Conservation (phyloP, 1,140 invertebrate species). For the Nasonia giraulti region DNA sequence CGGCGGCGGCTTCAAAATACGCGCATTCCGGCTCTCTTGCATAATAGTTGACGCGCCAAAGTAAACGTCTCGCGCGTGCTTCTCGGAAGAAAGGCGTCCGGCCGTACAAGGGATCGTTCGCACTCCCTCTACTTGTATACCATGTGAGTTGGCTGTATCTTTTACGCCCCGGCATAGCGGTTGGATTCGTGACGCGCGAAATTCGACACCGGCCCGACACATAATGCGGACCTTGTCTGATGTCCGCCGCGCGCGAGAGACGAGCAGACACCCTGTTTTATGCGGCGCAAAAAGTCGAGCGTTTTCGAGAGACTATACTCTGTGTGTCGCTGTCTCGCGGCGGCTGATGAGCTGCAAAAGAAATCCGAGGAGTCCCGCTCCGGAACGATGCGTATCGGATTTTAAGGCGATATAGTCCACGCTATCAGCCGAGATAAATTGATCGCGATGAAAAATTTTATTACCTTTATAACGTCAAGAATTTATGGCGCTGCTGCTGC, state of each 20-base stretch:
- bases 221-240: conserved; percentile 15
- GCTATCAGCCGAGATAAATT: neutral
- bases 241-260: neutral
- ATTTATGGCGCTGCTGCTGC: neutral
- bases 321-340: neutral
- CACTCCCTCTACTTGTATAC: neutral
- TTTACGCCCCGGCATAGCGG: neutral
- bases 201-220: conserved; percentile 18
- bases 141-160: conserved; percentile 4
- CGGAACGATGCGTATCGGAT: neutral
- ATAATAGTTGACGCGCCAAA: conserved; percentile 16
- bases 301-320: neutral
- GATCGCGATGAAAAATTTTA: neutral
- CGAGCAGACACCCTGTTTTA: neutral
- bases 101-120: neutral
- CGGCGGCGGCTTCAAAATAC: too few relatives aligned
- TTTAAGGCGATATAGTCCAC: neutral
- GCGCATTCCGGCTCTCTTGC: neutral
- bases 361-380: neutral
- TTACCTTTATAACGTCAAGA: neutral
- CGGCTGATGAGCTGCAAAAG: too few relatives aligned
- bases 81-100: conserved; percentile 25
- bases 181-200: conserved; percentile 22
- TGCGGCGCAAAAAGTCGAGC: neutral
- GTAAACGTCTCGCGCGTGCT: conserved; percentile 29